Percentiles rank a stretch among this genome's conserved stretches.
Conservation (phyloP, 2,113 vertebrate species). For the Pseudorasbora parva region DNA sequence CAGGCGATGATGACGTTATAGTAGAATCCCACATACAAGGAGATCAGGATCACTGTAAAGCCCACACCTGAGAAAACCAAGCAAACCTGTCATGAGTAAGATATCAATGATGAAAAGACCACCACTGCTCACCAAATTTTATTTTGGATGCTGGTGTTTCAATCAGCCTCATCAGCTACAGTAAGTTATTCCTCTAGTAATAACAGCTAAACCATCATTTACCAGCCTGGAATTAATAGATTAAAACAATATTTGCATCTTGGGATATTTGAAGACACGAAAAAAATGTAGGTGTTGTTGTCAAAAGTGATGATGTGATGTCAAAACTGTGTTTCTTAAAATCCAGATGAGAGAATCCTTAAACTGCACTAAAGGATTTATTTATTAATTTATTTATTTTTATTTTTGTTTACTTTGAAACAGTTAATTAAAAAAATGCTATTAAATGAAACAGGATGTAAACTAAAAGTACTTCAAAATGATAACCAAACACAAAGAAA, state of each 20-base stretch:
- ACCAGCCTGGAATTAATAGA: not conserved
- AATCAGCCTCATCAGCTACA: not conserved
- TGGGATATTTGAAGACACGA: not conserved
- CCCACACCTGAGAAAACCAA: slow-evolving; percentile 76
- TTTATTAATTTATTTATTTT: no score
- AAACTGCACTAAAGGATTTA: not conserved
- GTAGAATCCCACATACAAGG: slow-evolving; percentile 85
- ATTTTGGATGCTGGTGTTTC: not conserved
- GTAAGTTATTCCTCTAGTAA: not conserved
- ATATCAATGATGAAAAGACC: not conserved
- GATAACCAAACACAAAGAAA: no score
- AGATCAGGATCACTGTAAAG: slow-evolving; percentile 85
- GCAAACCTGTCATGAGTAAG: not conserved
- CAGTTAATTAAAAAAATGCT: not conserved
- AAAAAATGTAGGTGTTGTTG: not conserved
- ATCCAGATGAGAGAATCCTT: not conserved
- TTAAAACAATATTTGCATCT: not conserved
- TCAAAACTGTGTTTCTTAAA: no score
- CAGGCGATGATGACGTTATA: slow-evolving; percentile 87
- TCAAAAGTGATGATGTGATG: no score
- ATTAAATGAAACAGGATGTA: not conserved
- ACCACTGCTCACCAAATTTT: not conserved
- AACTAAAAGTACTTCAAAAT: no score
- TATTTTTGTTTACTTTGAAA: not conserved
- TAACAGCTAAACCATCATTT: not conserved